Base-by-base conservation (phyloP, 2,113 vertebrate genomes). In the Arothron firmamentum region DNA sequence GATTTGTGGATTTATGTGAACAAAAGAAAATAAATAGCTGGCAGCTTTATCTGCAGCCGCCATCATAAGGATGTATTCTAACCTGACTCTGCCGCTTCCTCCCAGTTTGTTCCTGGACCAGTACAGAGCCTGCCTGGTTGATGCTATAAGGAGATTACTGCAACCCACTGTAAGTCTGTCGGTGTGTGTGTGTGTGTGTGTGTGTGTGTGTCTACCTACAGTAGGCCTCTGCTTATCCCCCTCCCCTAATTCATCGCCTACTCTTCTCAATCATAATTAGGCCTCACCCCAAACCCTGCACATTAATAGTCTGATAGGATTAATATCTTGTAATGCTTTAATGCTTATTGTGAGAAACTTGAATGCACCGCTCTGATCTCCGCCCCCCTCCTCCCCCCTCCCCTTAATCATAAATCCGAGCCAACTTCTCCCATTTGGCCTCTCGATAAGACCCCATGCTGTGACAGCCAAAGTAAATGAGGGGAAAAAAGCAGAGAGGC, bases 261-360 rank as follows among this genome's bases (percentile, higher is more conserved):
- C 88, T 90, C 87, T 80, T 90, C 93, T 92, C 84, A 85, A 88
- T 82, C 92, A 93, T 97, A 97, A 97, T 98, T 97, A 96, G 93
- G 91, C 90, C 89, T 86, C 81, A 79, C 89, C 90, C 90, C 88
- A 67, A 78, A 90, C 90, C 92, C 94, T 91, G 90, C 90, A 91
- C 91, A 93, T 93, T 92, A 95, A 94, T 93, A 91, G 92, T 92
- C 92, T 93, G 93, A 94, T 90, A 92, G 94, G 94, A 95, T 98
- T 98, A 96, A 96, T 98, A 94, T 96, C 94, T 93, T 94, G 94
- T 97, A 95, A 97, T 94, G 92, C 94, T 97, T 96, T 96, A 96
- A 96, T 96, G 92, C 93, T 94, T 94, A 95, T 96, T 95, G 95
- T 94, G 91, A 92, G 89, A 92, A 92, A 94, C 95, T 95, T 95